Base-by-base conservation (phyloP, 1,140 invertebrate species). In the Habropoda laboriosa region DNA sequence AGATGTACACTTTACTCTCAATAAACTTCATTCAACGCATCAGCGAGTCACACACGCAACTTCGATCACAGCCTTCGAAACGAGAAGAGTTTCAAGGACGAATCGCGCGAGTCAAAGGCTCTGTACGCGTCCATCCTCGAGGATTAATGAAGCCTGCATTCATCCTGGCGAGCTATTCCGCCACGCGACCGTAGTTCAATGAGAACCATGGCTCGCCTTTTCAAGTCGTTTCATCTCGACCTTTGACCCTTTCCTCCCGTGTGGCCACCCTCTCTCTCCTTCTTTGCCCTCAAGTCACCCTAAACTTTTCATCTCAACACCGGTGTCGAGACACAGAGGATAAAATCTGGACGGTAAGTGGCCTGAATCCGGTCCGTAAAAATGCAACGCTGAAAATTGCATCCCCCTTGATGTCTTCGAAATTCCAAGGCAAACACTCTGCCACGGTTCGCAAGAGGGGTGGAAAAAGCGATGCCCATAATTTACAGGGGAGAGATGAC, bases 131-230 rank as follows among this genome's bases (percentile, higher is more conserved):
- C 79, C 32, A 49, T 47, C 42, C 47, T 64, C 35, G 38, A n/a
- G 16, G n/a, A 38, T 86, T 88, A 88, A 86, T 60, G 66, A 82
- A 77, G 42, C 53, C 66, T 73, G 72, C 40, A 60, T 79, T 84
- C 86, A 57, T 84, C 77, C 24, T 13, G 42, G 76, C 16, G 21
- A 66, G 35, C 57, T 18, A 61, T 71, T 45, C n/a, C 47, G 16
- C 13, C 40, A 16, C 32, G 3, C 12, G 61, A 24, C 21, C 38
- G 32, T n/a, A n/a, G 6, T 53, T 16, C 53, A 8, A 12, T n/a
- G 60, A 21, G 21, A 21, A 42, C n/a, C 16, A 40, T n/a, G n/a
- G 35, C n/a, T 27, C 18, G 38, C 16, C 42, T 55, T 45, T 63
- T 24, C 24, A 58, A 53, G 8, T 21, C 63, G 24, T 27, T 18